Base-by-base conservation (phyloP, 1,140 invertebrate species). In the Homarus americanus region DNA sequence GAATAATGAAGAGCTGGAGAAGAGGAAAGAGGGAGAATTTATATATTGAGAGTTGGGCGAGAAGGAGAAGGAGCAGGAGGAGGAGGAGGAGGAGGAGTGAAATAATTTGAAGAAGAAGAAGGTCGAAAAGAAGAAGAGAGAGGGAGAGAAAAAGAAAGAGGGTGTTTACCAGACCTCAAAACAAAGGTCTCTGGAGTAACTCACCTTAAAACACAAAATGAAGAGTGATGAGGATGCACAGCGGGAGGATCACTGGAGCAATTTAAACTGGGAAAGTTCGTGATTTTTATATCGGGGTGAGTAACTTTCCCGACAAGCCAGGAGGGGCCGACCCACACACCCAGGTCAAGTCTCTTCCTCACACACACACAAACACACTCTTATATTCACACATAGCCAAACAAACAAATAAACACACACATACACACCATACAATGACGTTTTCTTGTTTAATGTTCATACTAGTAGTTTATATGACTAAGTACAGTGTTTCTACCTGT, bases 111-210 rank as follows among this genome's bases (percentile, higher is more conserved):
- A 34, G 38, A 34, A 76, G n/a, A n/a, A n/a, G 78, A 34, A 38
- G 38, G 38, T n/a, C 7, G 38, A n/a, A 53, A 20, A 41, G 75
- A 78, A 20, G 41, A 38, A 78, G 75, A 41, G 75, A 78, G 75
- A 78, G 75, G 41, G 75, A 78, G 75, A 78, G 75, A 78, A 38
- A 78, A 17, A 41, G 75, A 78, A 38, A 78, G 75, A 44, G 75
- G 41, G 17, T 20, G 53, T 12, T 58, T 3, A 58, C 15, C 53
- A 58, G 10, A 20, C 10, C 12, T 58, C 53, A 58, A 20, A 15
- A 58, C 3, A 20, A 3, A 20, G 24, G 7, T 15, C 17, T 20
- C 3, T 15, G 5, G 44, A 20, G 53, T 0, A 58, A 58, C 0
- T 20, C 17, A 58, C 10, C 15, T 12, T 58, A 58, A 58, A 58